These are phyloP conservation scores for Macrotrachela quadricornifera DNA, from an alignment of 1,140 invertebrate genomes.

Conservation along the genomic window DNA sequence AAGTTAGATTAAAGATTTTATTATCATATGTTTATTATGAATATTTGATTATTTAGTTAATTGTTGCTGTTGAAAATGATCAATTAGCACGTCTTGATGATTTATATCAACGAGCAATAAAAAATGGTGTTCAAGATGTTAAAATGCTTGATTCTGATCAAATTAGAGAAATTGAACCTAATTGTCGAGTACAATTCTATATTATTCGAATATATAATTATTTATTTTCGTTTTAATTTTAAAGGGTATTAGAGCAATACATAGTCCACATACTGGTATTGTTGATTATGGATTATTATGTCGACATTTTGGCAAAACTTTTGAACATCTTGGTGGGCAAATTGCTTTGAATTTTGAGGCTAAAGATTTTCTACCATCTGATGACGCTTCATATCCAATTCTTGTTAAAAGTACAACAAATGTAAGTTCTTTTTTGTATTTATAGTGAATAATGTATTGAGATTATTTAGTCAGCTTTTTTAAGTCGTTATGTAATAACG, in stretches of 20 bases:
- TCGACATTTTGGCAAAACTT: slow-evolving; percentile 56
- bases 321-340: slow-evolving; percentile 52
- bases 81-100: slow-evolving; percentile 50
- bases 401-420: slow-evolving; percentile 13
- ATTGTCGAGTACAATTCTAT: slow-evolving; percentile 44
- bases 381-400: slow-evolving; percentile 19
- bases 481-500: slow-evolving; percentile 57
- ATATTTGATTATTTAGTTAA: slow-evolving; percentile 35
- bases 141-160: slow-evolving; percentile 46
- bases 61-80: slow-evolving; percentile 52
- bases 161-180: slow-evolving; percentile 64
- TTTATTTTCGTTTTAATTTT: slow-evolving; percentile 4
- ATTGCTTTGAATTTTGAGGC: slow-evolving; percentile 55
- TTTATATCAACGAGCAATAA: slow-evolving; percentile 53
- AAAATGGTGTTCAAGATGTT: slow-evolving; percentile 69
- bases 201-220: neutral
- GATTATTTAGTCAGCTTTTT: slow-evolving; percentile 12
- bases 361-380: slow-evolving; percentile 20
- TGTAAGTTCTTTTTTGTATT: neutral
- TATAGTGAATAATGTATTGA: slow-evolving; percentile 5
- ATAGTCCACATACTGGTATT: slow-evolving; percentile 91
- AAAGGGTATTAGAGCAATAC: slow-evolving; percentile 71
- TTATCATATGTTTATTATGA: neutral
- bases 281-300: slow-evolving; percentile 78
- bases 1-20: slow-evolving; percentile 30